Percentiles rank a stretch among this genome's conserved stretches.
phyloP scores from a whole-genome alignment of 2,113 vertebrate genomes.

The Hyperopisus bebe region DNA sequence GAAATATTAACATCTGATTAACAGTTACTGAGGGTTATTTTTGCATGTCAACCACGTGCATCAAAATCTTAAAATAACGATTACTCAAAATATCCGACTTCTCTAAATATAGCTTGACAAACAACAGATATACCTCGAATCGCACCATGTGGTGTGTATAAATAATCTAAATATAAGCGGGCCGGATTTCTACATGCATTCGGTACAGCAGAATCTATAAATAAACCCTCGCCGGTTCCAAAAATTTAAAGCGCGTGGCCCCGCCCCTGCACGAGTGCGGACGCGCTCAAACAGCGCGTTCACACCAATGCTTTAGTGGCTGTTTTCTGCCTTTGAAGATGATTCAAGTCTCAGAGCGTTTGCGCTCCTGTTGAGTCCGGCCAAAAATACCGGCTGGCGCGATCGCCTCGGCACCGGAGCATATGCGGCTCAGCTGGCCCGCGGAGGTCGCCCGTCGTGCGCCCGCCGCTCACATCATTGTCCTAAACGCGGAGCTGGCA shows the following conservation, averaged over 20 bases:
- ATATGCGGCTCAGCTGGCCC: conserved; percentile 45
- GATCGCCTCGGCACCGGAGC: conserved; percentile 32
- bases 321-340: conserved; percentile 51
- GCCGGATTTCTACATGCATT: not conserved
- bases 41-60: not conserved
- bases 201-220: not conserved
- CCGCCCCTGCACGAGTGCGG: not conserved
- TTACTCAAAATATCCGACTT: not conserved
- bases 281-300: conserved; percentile 42
- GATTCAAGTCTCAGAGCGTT: conserved; percentile 40
- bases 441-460: conserved; percentile 32
- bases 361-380: conserved; percentile 40
- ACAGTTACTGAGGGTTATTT: not conserved
- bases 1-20: not conserved
- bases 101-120: not conserved
- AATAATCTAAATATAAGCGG: not conserved
- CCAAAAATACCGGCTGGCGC: conserved; percentile 46
- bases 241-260: not conserved
- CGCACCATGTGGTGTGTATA: not conserved
- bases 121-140: not conserved
- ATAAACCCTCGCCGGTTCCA: not conserved
- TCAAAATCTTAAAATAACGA: not conserved
- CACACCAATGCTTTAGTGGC: conserved; percentile 48
- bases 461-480: conserved; percentile 42
- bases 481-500: conserved; percentile 46